A percentile compares a stretch with the other conserved stretches of the same genome.
Conservation (phyloP, 2,797 vertebrate genomes). For the Hipposideros larvatus region DNA sequence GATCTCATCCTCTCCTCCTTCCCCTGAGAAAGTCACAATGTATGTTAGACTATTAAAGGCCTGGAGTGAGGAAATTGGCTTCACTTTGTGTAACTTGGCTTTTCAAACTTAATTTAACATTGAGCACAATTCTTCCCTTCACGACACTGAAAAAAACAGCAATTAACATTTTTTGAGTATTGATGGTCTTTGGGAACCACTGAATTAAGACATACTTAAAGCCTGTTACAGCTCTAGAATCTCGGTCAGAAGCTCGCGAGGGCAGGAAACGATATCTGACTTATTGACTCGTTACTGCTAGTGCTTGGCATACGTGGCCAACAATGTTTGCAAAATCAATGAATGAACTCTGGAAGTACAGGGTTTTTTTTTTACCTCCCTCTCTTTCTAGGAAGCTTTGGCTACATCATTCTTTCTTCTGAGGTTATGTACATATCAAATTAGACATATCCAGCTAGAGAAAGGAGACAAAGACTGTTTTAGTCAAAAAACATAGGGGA, state of each 20-base stretch:
- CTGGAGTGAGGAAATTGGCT: not conserved
- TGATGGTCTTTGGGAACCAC: not conserved
- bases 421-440: not conserved
- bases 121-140: not conserved
- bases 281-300: not conserved
- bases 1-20: not conserved
- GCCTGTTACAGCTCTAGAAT: not conserved
- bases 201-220: constrained; percentile 11
- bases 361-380: not conserved
- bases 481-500: not conserved
- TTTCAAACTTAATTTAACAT: constrained; percentile 54
- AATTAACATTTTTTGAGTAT: not conserved
- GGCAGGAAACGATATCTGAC: not conserved
- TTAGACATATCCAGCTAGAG: constrained; percentile 33
- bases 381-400: not conserved
- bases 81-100: not conserved
- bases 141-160: not conserved
- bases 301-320: not conserved
- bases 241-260: not conserved
- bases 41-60: not conserved
- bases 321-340: constrained; percentile 45
- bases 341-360: not conserved
- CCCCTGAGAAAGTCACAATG: not conserved
- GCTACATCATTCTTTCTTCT: not conserved
- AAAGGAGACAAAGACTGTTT: not conserved